Percentiles rank a stretch among this genome's conserved stretches.
Evolutionary conservation across 2,113 vertebrate genomes (phyloP).

Genomic region (Tychaedon coryphoeus): DNA sequence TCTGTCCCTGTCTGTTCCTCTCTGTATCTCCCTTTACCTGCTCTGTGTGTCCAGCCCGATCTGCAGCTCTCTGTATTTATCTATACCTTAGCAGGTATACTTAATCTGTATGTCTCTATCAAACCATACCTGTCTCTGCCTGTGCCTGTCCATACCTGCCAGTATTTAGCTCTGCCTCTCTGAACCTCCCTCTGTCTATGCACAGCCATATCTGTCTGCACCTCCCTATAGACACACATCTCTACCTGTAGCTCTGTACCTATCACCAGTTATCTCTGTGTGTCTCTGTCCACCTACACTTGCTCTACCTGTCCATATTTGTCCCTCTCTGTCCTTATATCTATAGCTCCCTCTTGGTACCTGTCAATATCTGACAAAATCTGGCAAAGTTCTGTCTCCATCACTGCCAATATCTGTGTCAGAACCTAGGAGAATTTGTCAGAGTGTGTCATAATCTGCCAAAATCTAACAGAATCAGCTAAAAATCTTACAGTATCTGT

Average conservation of each 20-base stretch:
- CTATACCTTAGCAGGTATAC: neutral
- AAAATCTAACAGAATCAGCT: neutral
- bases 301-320: neutral
- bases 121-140: neutral
- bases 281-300: neutral
- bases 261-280: neutral
- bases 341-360: neutral
- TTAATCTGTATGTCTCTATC: neutral
- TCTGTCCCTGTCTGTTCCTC: neutral
- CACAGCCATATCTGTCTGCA: neutral
- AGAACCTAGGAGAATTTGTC: neutral
- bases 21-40: neutral
- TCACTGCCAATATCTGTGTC: neutral
- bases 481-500: neutral
- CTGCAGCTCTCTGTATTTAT: neutral
- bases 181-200: neutral
- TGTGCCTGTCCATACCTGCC: neutral
- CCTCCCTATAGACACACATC: neutral
- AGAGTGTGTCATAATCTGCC: neutral
- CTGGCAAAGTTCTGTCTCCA: neutral
- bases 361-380: neutral
- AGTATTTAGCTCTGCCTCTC: neutral
- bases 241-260: neutral
- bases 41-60: neutral
- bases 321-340: neutral